Evolutionary conservation across 2,113 vertebrate species (phyloP).

Genomic region (Perca schrenkii): DNA sequence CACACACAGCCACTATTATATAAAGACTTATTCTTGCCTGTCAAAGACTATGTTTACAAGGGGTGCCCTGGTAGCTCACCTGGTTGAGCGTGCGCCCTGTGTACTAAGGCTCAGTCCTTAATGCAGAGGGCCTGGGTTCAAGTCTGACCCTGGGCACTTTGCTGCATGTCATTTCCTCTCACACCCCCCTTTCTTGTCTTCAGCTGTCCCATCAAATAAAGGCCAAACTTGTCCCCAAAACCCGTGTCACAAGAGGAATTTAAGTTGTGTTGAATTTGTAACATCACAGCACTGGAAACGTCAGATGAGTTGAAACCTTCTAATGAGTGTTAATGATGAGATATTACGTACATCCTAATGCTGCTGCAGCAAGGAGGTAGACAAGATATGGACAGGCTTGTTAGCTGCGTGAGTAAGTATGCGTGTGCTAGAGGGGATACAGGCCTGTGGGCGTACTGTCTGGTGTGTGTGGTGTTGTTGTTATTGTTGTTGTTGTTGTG

Average conservation of each 20-base stretch:
- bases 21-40: neutral
- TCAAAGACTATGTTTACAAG: slow-evolving; percentile 6
- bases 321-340: slow-evolving; percentile 5
- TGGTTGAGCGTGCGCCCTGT: too few species aligned
- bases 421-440: slow-evolving; percentile 42
- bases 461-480: slow-evolving; percentile 20
- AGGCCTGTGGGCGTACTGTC: slow-evolving; percentile 35
- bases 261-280: slow-evolving; percentile 9
- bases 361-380: slow-evolving; percentile 42
- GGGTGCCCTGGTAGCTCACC: too few species aligned
- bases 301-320: slow-evolving; percentile 14
- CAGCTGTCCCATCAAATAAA: too few species aligned
- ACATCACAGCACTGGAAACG: slow-evolving; percentile 13
- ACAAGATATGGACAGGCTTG: slow-evolving; percentile 29
- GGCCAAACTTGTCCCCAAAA: neutral
- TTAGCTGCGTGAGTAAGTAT: slow-evolving; percentile 41
- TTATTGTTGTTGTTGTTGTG: neutral
- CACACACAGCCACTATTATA: neutral
- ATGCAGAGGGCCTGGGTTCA: too few species aligned
- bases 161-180: too few species aligned
- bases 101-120: too few species aligned
- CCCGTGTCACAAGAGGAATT: neutral
- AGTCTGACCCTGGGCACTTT: too few species aligned
- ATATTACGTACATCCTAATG: slow-evolving; percentile 26
- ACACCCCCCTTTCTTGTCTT: too few species aligned